Conservation (phyloP, 2,888 invertebrate genomes). For the Phaedon cochleariae region DNA sequence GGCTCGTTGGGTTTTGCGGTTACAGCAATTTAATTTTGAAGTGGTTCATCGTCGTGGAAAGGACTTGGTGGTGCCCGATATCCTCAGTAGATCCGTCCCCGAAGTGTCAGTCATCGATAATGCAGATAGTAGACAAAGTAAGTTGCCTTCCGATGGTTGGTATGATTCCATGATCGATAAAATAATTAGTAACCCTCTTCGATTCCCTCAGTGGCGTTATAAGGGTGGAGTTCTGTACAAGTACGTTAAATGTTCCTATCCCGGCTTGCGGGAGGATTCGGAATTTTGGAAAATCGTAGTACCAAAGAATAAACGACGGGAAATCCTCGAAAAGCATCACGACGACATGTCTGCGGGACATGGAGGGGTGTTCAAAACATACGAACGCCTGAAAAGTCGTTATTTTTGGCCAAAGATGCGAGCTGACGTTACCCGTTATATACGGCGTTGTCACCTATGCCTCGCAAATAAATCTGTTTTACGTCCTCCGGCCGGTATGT, state of each 20-base stretch:
- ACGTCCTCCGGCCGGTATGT: conserved; percentile 9
- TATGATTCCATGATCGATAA: not conserved
- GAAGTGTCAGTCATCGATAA: not conserved
- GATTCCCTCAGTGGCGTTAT: not conserved
- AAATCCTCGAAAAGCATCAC: conserved; percentile 1
- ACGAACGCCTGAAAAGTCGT: not conserved
- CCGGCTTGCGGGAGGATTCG: not conserved
- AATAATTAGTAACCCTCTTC: not conserved
- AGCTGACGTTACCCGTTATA: conserved; percentile 3
- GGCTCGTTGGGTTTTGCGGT: conserved; percentile 12
- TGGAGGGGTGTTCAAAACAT: conserved; percentile 14
- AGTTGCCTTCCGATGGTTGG: not conserved
- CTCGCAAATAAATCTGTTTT: not conserved
- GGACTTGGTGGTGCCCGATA: conserved; percentile 29
- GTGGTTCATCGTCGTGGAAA: conserved; percentile 31
- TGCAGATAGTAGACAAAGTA: not conserved
- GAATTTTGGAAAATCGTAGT: conserved; percentile 21
- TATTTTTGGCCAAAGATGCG: conserved; percentile 22
- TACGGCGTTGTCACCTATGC: conserved; percentile 7
- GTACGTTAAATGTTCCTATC: conserved; percentile 1
- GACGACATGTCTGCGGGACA: conserved; percentile 13
- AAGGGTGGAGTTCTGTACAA: not conserved
- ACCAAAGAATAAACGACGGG: conserved; percentile 2
- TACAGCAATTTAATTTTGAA: conserved; percentile 37
- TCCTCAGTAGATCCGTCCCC: conserved; percentile 4